Percentiles rank a stretch among this genome's conserved stretches.
These are phyloP conservation scores for Molothrus aeneus DNA, from an alignment of 2,797 vertebrate species.

Conservation along the genomic window DNA sequence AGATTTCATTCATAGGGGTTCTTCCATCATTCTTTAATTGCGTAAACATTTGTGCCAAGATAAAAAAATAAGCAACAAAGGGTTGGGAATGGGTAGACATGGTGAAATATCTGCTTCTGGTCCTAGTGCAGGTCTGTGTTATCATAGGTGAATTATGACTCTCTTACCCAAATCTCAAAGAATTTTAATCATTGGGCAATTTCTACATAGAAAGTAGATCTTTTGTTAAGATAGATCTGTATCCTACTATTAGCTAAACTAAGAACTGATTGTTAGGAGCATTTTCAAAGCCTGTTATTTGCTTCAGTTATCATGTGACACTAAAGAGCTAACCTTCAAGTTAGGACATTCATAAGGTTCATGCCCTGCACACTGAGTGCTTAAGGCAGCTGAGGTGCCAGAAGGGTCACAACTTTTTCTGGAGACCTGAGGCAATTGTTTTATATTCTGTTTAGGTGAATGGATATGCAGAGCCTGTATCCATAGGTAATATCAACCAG, in stretches of 20 bases:
- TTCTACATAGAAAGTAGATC: not conserved
- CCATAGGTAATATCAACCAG: not conserved
- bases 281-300: slow-evolving; percentile 8
- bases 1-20: not conserved
- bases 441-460: not conserved
- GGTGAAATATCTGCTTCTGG: not conserved
- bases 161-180: not conserved
- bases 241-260: not conserved
- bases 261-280: slow-evolving; percentile 5
- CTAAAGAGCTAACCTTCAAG: not conserved
- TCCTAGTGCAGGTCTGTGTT: not conserved
- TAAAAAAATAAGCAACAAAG: not conserved
- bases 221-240: not conserved
- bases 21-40: not conserved
- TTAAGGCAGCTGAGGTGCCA: not conserved
- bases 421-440: not conserved
- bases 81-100: not conserved
- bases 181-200: not conserved
- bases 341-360: not conserved
- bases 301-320: not conserved
- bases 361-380: not conserved
- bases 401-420: not conserved
- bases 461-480: not conserved
- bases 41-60: not conserved
- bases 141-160: not conserved